phyloP scores from a whole-genome alignment of 2,888 invertebrate genomes.

The Clitarchus hookeri region DNA sequence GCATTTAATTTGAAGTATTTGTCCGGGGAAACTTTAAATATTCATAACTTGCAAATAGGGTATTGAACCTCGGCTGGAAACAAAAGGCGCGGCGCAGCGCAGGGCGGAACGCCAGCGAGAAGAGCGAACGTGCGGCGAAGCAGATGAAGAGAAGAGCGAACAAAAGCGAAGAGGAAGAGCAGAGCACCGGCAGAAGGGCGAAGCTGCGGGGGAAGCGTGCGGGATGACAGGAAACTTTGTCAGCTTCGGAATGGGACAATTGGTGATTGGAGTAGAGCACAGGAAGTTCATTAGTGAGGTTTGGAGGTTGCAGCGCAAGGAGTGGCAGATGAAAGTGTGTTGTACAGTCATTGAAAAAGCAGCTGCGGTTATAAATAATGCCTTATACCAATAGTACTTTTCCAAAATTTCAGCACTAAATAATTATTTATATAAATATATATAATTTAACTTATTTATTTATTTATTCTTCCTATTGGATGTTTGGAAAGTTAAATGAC shows the following conservation, averaged over 20 bases:
- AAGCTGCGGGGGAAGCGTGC: background rate
- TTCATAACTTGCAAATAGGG: conserved; percentile 10
- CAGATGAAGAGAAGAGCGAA: background rate
- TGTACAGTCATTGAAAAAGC: background rate
- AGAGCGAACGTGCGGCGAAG: conserved; percentile 1
- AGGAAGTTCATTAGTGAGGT: conserved; percentile 14
- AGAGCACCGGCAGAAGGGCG: background rate
- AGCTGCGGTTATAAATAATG: too few species aligned
- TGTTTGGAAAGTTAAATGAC: too few species aligned
- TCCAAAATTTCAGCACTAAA: too few species aligned
- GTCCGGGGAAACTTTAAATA: conserved; percentile 10
- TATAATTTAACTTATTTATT: too few species aligned
- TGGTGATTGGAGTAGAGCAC: background rate
- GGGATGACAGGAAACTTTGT: conserved; percentile 9
- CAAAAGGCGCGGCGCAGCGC: background rate
- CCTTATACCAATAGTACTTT: too few species aligned
- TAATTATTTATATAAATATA: too few species aligned
- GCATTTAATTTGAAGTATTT: conserved; percentile 14
- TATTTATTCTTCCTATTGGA: too few species aligned
- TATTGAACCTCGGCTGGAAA: background rate
- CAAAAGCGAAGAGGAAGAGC: background rate
- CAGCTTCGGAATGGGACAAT: background rate
- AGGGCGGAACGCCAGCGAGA: background rate
- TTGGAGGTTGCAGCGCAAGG: background rate
- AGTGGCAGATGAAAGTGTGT: background rate